These are phyloP conservation scores for Zaprionus obscuricornis DNA, from an alignment of 2,888 invertebrate species.

Conservation along the genomic window DNA sequence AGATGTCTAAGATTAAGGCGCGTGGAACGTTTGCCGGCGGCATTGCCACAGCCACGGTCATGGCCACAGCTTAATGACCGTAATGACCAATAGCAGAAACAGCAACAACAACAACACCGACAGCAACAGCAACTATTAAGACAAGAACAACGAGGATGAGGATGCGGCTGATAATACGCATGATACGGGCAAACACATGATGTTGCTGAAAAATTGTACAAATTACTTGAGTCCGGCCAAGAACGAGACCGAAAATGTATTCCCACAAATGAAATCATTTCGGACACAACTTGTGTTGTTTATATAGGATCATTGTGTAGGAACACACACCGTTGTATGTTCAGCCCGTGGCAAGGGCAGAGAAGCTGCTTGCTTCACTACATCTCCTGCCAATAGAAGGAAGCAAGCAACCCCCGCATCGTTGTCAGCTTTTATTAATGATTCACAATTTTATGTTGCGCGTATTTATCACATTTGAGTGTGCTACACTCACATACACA, in stretches of 20 bases:
- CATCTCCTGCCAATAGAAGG: background rate
- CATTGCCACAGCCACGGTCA: constrained; percentile 18
- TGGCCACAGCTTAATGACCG: constrained; percentile 71
- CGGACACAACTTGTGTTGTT: constrained; percentile 57
- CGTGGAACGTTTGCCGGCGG: constrained; percentile 51
- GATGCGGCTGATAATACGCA: constrained; percentile 46
- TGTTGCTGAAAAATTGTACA: constrained; percentile 78
- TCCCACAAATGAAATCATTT: constrained; percentile 63
- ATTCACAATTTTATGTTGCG: constrained; percentile 73
- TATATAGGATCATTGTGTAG: constrained; percentile 47
- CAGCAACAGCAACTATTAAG: constrained; percentile 32
- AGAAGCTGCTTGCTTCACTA: constrained; percentile 30
- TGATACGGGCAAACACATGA: constrained; percentile 70
- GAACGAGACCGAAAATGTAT: constrained; percentile 44
- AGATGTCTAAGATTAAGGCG: constrained; percentile 65
- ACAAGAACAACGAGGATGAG: constrained; percentile 32
- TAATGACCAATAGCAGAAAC: constrained; percentile 68
- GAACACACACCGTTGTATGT: constrained; percentile 7
- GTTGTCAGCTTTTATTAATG: constrained; percentile 72
- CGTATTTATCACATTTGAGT: constrained; percentile 73
- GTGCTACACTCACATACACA: constrained; percentile 37
- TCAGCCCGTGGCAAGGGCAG: background rate
- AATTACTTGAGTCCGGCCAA: constrained; percentile 63
- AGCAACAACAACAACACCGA: constrained; percentile 32
- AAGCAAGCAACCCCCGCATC: constrained; percentile 35